Base-by-base conservation (phyloP, 2,113 vertebrate species). In the Eulemur rufifrons region DNA sequence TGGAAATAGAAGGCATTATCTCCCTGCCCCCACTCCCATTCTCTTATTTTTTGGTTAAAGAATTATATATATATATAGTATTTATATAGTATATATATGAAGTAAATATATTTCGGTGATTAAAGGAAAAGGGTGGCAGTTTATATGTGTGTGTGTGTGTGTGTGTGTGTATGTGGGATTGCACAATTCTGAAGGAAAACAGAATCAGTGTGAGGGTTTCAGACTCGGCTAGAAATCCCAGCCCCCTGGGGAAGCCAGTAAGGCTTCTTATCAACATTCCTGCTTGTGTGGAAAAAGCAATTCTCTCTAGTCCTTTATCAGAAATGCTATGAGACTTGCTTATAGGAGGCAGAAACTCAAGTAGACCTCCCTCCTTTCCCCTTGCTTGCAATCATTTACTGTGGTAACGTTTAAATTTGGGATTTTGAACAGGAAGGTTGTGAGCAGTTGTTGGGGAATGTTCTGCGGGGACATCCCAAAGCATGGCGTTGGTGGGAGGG, bases 291-390 rank as follows among this genome's bases (percentile, higher is more conserved):
- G 63, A 29, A 25, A 89, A 93, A 93, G 92, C 74, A 50, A 10
- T 96, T 96, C 74, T 92, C 69, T 71, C 32, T 64, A 34, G 76
- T 85, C 69, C 81, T 78, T 95, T 92, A 73, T 92, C 92, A 90
- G 94, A 95, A 83, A 95, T 80, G 64, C 74, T 71, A 73, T 63
- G 50, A 81, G 91, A 77, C 39, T 47, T n/a, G 66, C 45, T 86
- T 59, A 34, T 20, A 39, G 68, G 73, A 95, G 74, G 78, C 63
- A 42, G 90, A 76, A 96, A 92, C 50, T 52, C 93, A 47, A 39
- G 89, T 1, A 56, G 86, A 74, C 27, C 25, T 39, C 52, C 18
- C 11, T 59, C 45, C 37, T 52, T 77, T 61, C n/a, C 69, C 45
- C 50, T 80, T 39, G 25, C 81, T 63, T 74, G 56, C 59, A 4